A percentile compares a stretch with the other conserved stretches of the same genome.
These are phyloP conservation scores for Tarsius wallacei DNA, from an alignment of 2,797 vertebrate species.

Conservation along the genomic window DNA sequence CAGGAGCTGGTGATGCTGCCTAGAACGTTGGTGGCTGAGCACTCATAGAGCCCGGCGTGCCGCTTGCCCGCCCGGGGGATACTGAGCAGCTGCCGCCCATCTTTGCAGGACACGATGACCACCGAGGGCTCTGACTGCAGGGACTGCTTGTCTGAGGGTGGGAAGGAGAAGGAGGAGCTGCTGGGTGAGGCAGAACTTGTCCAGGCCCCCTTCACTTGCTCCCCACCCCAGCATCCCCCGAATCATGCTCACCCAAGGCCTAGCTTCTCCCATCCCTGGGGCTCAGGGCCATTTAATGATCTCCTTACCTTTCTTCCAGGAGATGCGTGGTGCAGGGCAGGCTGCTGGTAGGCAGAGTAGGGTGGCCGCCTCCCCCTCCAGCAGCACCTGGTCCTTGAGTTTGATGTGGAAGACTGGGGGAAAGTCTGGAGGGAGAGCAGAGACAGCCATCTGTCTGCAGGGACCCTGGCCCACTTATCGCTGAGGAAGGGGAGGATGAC, in stretches of 20 bases:
- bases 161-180: neutral
- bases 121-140: constrained; percentile 94
- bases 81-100: constrained; percentile 97
- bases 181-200: neutral
- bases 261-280: neutral
- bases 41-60: constrained; percentile 97
- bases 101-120: constrained; percentile 96
- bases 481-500: neutral
- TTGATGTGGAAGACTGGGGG: constrained; percentile 99
- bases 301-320: constrained; percentile 96
- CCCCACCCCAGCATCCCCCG: neutral
- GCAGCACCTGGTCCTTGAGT: constrained; percentile 97
- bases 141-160: constrained; percentile 94
- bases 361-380: constrained; percentile 97
- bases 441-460: neutral
- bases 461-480: neutral
- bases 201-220: neutral
- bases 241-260: too few relatives aligned
- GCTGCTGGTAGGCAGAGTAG: constrained; percentile 98
- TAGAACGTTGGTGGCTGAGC: constrained; percentile 96
- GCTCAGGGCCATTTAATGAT: neutral
- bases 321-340: constrained; percentile 96
- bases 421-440: constrained; percentile 93
- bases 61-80: constrained; percentile 95
- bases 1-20: constrained; percentile 96